Evolutionary conservation across 2,888 invertebrate genomes (phyloP), one percentile per base, ranked within the genome.

Genomic region (Drosophila incognita): DNA sequence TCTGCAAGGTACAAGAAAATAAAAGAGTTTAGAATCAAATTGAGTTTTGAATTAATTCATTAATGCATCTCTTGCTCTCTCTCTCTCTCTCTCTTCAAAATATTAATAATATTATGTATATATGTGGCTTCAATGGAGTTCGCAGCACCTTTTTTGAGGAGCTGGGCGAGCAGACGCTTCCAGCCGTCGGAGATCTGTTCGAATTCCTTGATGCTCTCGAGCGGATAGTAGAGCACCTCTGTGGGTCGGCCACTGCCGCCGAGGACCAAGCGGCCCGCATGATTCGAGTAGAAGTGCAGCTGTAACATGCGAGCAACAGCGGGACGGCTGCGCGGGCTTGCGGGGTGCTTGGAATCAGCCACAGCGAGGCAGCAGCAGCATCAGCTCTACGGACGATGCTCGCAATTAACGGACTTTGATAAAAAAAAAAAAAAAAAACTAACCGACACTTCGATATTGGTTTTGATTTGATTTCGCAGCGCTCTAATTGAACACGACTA

Each of bases 191-290:
- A 96, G 85, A 96, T 95, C 79, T 95, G 95, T 92, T 97, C 97
- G 93, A 97, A 97, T 94, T 97, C 97, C 94, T 97, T 97, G 94
- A 97, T 97, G 93, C 97, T 96, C 93, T 97, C 97, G 93, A 96
- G 94, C 82, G 96, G 95, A 94, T 97, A 97, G 90, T 96, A 96
- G 62, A 85, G 89, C 38, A 87, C 80, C 59, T 92, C 92, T 62
- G 82, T 76, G 65, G 84, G 83, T 54, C 91, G 90, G 61, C 85
- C 81, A 57, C 80, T 78, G 64, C 90, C 89, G 93, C 95, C 94
- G 92, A 94, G 93, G 68, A 94, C 94, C 92, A 96, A 94, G 83
- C 94, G 93, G 93, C 95, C 94, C 93, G 96, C 95, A 94, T 96
- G 95, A 94, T 97, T 96, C 92, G 97, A 97, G 93, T 95, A 97